Evolutionary conservation across 2,113 vertebrate species (phyloP), one percentile per base, ranked within the genome.

Genomic region (Brachyhypopomus gauderio): DNA sequence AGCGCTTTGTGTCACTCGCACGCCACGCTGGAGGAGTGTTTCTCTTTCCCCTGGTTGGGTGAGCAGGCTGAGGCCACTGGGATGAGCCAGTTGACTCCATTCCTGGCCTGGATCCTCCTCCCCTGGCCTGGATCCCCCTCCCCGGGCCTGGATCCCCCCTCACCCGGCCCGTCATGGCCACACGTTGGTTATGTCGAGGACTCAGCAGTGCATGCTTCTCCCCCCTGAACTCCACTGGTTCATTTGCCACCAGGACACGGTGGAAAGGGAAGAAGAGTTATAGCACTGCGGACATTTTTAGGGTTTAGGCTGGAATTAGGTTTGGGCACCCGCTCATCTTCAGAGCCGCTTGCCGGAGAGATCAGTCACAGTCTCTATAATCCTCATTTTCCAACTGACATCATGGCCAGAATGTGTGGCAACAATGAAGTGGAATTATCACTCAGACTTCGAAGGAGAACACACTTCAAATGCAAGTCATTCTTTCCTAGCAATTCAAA

Each of bases 101-200:
- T 19, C 27, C 58, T 76, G 72, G 17, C 20, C 41, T 25, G 22
- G 66, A 79, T 77, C 78, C 27, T 74, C 55, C 17, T 79, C n/a
- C 48, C 38, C 23, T 38, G 75, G 59, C 62, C 64, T 4, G n/a
- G 70, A 30, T 30, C 30, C 30, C 30, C 30, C 30, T 30, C 1
- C 30, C 30, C 30, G 1, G 30, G 30, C 30, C 30, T 30, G 77
- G 36, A 83, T 34, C 25, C 19, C 63, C 16, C 25, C 67, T 81
- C 70, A 48, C 23, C 58, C 11, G n/a, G 41, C 69, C 72, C 55
- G 75, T 72, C 79, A 75, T 56, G 66, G 75, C 69, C 84, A n/a
- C 80, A 77, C 79, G 75, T 79, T 83, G 81, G 75, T 81, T 77
- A 72, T 85, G 75, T 87, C 81, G 79, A 71, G 75, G 64, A 70